Base-by-base conservation (phyloP, 2,888 invertebrate genomes). In the Apamea epomidion region DNA sequence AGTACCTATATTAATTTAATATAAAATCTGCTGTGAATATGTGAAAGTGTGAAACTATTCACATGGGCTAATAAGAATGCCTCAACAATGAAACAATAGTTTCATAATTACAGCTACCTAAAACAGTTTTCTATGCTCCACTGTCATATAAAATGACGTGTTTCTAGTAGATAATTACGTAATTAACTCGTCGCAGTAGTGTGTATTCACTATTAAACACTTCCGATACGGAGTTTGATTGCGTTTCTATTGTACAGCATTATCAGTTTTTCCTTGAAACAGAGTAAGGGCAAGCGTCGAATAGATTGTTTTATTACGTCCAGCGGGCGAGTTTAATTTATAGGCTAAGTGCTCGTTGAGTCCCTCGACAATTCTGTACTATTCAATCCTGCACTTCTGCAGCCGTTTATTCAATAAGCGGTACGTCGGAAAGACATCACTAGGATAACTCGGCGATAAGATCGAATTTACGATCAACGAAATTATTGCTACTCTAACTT, bases 271-370 rank as follows among this genome's bases (percentile, higher is more conserved):
- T 79, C 77, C 51, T 83, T 75, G 32, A 72, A 42, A n/a, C 29
- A 29, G 54, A 68, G 42, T 72, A 81, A 83, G 68, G 64, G 62
- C 80, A 64, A 69, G 62, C 76, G 37, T 60, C 32, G 64, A 48
- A 69, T 21, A 72, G 29, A 60, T 60, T 64, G 58, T 72, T 68
- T 78, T 48, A 70, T 82, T 65, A 64, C 58, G 64, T 73, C 14
- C 87, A 76, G 51, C 14, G 48, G 7, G 3, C 65, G 48, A 45
- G 51, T 76, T 86, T 65, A 76, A 76, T 83, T 76, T 76, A 21
- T 86, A 80, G 76, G 48, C 69, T n/a, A 83, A 69, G 64, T 86
- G 82, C 68, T 82, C 32, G 54, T 82, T 82, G 71, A 71, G 51
- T 71, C 60, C 70, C 74, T 82, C 62, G 45, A 14, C 67, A 51